Evolutionary conservation across 2,797 vertebrate species (phyloP).

Genomic region (Bradypus variegatus): DNA sequence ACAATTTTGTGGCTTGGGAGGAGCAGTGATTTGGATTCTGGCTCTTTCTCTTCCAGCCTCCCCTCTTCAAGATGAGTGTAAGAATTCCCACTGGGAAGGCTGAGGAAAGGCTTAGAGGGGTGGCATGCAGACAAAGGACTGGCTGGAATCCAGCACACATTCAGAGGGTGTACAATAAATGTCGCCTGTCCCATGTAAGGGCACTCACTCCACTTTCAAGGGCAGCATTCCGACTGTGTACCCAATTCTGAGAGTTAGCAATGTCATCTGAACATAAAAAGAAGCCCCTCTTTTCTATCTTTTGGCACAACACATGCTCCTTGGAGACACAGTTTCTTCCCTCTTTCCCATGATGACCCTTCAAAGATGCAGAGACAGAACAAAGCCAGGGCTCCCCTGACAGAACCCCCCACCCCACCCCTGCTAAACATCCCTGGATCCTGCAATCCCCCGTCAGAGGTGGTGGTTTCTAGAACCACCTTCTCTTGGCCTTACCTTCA

Average conservation of each 20-base stretch:
- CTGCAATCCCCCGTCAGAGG: not conserved
- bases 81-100: rapidly evolving
- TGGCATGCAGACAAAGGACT: too few relatives aligned
- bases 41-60: not conserved
- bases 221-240: not conserved
- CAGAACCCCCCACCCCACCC: not conserved
- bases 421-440: not conserved
- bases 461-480: not conserved
- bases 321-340: not conserved
- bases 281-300: not conserved
- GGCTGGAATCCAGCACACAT: not conserved
- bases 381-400: too few relatives aligned
- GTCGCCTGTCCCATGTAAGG: not conserved
- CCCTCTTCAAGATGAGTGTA: rapidly evolving
- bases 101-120: not conserved
- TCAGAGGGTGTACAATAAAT: not conserved
- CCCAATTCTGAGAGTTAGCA: not conserved
- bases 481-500: not conserved
- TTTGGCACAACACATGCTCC: not conserved
- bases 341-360: not conserved
- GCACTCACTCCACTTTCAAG: not conserved
- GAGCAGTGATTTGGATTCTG: not conserved
- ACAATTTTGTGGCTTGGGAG: not conserved
- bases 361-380: not conserved
- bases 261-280: not conserved